Conservation (phyloP, 2,888 invertebrate genomes). For the Deroplatys truncata region DNA sequence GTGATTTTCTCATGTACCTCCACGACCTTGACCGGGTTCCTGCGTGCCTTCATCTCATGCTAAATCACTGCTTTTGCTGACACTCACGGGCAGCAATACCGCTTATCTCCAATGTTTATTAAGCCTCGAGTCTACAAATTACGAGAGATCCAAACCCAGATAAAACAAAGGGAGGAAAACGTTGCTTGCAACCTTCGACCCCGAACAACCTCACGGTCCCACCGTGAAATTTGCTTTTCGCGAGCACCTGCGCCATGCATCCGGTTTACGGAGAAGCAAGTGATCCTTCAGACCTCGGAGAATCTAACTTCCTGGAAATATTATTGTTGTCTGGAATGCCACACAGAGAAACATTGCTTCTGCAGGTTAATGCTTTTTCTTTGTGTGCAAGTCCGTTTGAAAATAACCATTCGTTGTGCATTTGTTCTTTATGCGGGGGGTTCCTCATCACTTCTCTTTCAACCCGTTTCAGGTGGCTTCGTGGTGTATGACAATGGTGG, state of each 20-base stretch:
- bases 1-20: background rate
- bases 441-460: no score
- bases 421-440: no score
- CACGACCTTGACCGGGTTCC: background rate
- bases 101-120: background rate
- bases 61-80: background rate
- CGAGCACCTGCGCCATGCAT: background rate
- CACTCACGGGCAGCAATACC: background rate
- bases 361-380: no score
- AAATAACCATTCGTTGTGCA: no score
- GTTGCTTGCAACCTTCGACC: background rate
- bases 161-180: background rate
- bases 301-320: no score
- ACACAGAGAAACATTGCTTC: no score
- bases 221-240: background rate
- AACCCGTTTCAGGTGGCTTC: no score
- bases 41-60: background rate
- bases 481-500: no score
- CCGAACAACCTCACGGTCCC: background rate
- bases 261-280: background rate
- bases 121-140: background rate
- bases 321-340: no score
- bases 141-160: background rate
- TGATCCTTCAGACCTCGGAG: no score
- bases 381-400: no score